These are phyloP conservation scores for Alviniconcha strummeri DNA, from an alignment of 2,888 invertebrate species.

Conservation along the genomic window DNA sequence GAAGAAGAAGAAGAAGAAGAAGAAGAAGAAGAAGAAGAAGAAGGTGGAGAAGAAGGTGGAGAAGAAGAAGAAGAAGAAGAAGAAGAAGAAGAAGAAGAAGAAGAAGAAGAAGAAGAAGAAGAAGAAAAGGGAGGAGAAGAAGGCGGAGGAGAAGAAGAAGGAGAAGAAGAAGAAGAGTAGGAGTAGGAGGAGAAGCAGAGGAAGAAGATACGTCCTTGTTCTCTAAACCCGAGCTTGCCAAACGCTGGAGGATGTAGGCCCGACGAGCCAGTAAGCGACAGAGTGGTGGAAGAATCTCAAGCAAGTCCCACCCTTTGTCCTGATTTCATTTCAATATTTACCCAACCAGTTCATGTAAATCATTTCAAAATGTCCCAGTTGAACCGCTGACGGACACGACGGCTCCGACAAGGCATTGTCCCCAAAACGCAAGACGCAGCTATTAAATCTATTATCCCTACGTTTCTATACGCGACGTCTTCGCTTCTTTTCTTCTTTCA, in stretches of 20 bases:
- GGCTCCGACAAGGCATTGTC: slow-evolving; percentile 20
- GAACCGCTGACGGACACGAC: slow-evolving; percentile 14
- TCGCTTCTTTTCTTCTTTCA: neutral
- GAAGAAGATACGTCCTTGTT: no score
- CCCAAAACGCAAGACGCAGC: slow-evolving; percentile 14
- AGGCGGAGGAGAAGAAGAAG: no score
- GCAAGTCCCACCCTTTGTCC: slow-evolving; percentile 25
- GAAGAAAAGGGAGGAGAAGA: no score
- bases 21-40: neutral
- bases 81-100: no score
- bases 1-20: neutral
- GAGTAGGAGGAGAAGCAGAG: no score
- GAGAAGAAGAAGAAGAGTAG: no score
- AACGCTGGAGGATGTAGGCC: no score
- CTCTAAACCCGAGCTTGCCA: no score
- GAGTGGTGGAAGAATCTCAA: neutral
- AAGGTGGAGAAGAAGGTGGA: no score
- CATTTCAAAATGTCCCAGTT: slow-evolving; percentile 31
- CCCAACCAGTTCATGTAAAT: slow-evolving; percentile 34
- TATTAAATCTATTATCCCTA: slow-evolving; percentile 32
- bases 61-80: neutral
- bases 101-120: no score
- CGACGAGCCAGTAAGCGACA: neutral
- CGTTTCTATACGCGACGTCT: slow-evolving; percentile 16
- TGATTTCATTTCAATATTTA: slow-evolving; percentile 35